Conservation (phyloP, 1,140 invertebrate genomes). For the Oncopodura yosiiana region DNA sequence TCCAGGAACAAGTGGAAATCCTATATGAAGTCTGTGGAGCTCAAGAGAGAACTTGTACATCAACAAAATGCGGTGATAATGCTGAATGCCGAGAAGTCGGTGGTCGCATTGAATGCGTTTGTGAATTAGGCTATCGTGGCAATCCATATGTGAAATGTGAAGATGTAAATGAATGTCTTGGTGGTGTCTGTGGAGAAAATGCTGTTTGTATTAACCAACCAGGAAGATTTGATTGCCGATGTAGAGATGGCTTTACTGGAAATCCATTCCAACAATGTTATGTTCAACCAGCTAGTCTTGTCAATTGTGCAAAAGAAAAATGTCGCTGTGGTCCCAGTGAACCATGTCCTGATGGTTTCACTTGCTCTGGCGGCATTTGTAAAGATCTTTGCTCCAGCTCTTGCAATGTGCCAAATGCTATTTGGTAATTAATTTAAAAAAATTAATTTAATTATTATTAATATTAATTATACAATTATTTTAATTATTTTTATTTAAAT, state of each 20-base stretch:
- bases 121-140: slow-evolving; percentile 56
- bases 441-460: too few relatives aligned
- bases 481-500: too few relatives aligned
- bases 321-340: slow-evolving; percentile 56
- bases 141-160: slow-evolving; percentile 76
- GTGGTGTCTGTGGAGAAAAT: slow-evolving; percentile 41
- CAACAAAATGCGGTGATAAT: slow-evolving; percentile 60
- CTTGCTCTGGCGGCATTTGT: slow-evolving; percentile 59
- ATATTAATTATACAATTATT: too few relatives aligned
- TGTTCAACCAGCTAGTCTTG: slow-evolving; percentile 43
- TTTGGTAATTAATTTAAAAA: too few relatives aligned
- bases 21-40: slow-evolving; percentile 67
- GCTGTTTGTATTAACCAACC: slow-evolving; percentile 79
- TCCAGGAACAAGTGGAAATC: slow-evolving; percentile 71
- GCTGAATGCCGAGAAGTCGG: slow-evolving; percentile 65
- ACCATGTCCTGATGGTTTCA: slow-evolving; percentile 63
- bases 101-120: slow-evolving; percentile 66
- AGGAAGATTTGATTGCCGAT: slow-evolving; percentile 72
- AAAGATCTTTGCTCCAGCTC: slow-evolving; percentile 60
- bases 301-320: slow-evolving; percentile 46
- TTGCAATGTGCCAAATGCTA: slow-evolving; percentile 67
- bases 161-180: slow-evolving; percentile 63
- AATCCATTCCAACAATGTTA: slow-evolving; percentile 72
- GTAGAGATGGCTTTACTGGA: slow-evolving; percentile 65
- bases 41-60: slow-evolving; percentile 58